Conservation (phyloP, 2,888 invertebrate genomes). For the Scaptomyza flava region DNA sequence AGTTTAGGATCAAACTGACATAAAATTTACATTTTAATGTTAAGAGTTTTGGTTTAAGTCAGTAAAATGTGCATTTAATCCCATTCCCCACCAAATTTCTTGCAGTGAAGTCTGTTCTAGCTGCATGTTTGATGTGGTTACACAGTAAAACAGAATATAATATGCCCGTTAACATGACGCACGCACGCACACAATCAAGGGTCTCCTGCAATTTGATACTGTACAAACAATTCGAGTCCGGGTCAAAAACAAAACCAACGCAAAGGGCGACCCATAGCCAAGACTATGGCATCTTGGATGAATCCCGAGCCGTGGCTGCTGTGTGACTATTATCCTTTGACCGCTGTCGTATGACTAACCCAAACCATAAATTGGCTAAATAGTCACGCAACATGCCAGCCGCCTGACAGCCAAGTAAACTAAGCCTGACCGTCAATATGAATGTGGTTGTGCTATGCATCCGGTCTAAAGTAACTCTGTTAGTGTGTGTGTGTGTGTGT, state of each 20-base stretch:
- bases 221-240: conserved; percentile 69
- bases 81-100: background rate
- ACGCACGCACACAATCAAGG: conserved; percentile 5
- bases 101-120: conserved; percentile 37
- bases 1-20: background rate
- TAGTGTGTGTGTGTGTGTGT: conserved; percentile 13
- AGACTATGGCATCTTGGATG: conserved; percentile 31
- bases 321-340: conserved; percentile 80
- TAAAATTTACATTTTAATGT: background rate
- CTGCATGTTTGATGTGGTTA: conserved; percentile 37
- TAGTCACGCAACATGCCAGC: conserved; percentile 68
- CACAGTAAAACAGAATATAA: conserved; percentile 61
- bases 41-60: no score
- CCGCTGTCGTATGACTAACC: conserved; percentile 67
- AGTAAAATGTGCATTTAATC: no score
- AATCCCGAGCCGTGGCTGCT: conserved; percentile 38
- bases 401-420: conserved; percentile 64
- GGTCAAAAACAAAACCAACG: conserved; percentile 67
- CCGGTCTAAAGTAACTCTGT: conserved; percentile 13
- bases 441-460: conserved; percentile 41
- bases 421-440: conserved; percentile 56
- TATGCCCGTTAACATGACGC: conserved; percentile 62
- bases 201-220: conserved; percentile 73
- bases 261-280: conserved; percentile 36
- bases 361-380: conserved; percentile 81